phyloP scores from a whole-genome alignment of 2,113 vertebrate genomes.

The Herpailurus yagouaroundi region DNA sequence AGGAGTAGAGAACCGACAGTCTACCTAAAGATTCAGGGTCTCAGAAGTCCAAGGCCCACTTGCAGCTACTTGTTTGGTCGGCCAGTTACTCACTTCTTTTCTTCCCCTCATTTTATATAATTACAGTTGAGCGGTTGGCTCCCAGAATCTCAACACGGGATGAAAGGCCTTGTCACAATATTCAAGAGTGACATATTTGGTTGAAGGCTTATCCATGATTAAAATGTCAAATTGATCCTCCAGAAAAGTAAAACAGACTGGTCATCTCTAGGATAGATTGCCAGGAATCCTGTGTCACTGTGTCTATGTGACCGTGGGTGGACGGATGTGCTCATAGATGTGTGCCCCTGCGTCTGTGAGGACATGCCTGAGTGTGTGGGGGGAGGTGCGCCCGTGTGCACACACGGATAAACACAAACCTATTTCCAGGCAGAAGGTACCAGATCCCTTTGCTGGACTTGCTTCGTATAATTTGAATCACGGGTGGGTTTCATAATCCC shows the following conservation, averaged over 20 bases:
- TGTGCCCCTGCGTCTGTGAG: not conserved
- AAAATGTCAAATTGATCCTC: conserved; percentile 58
- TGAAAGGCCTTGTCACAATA: conserved; percentile 62
- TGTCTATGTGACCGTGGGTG: fast-evolving
- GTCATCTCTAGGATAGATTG: not conserved
- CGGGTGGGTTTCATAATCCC: no score
- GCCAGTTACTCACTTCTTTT: not conserved
- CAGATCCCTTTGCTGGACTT: not conserved
- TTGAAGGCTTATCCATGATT: conserved; percentile 50
- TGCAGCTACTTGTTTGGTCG: not conserved
- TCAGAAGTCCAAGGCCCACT: not conserved
- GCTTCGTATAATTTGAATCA: not conserved
- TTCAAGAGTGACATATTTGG: conserved; percentile 15
- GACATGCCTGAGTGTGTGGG: no score
- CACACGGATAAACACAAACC: fast-evolving
- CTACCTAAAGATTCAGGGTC: not conserved
- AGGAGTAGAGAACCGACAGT: not conserved
- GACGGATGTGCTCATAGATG: no score
- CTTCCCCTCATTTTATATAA: not conserved
- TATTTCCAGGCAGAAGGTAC: fast-evolving
- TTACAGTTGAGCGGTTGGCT: conserved; percentile 29
- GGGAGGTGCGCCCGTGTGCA: fast-evolving
- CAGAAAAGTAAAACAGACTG: not conserved
- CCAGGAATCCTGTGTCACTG: not conserved
- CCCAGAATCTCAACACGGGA: conserved; percentile 47